phyloP scores from a whole-genome alignment of 2,797 vertebrate species.

The Etheostoma perlongum region DNA sequence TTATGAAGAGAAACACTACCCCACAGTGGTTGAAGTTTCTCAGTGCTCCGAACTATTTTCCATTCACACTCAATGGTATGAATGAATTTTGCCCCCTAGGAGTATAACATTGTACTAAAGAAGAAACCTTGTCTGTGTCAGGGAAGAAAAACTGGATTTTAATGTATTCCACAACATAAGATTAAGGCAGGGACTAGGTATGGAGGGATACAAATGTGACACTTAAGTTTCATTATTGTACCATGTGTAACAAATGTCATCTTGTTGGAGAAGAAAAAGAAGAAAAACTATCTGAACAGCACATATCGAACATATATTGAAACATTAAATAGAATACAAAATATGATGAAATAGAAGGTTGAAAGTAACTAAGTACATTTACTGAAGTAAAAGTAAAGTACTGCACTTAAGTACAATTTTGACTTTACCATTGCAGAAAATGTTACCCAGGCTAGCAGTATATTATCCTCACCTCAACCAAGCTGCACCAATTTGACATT shows the following conservation, averaged over 20 bases:
- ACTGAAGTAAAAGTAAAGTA: background rate
- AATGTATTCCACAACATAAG: background rate
- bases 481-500: conserved; percentile 1
- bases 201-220: background rate
- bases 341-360: background rate
- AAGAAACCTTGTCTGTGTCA: background rate
- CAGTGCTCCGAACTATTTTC: conserved; percentile 74
- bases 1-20: conserved; percentile 84
- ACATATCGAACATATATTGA: background rate
- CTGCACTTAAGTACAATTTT: background rate
- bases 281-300: background rate
- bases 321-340: background rate
- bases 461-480: background rate
- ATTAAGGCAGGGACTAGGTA: background rate
- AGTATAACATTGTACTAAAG: conserved; percentile 16
- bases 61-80: conserved; percentile 32
- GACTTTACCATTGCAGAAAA: background rate
- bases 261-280: background rate
- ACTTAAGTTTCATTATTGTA: conserved; percentile 1
- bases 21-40: conserved; percentile 84
- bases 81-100: conserved; percentile 17
- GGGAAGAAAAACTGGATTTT: conserved; percentile 1
- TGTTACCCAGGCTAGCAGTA: background rate
- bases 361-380: conserved; percentile 6
- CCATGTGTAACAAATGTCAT: conserved; percentile 11